Base-by-base conservation (phyloP, 2,113 vertebrate species). In the Neodontobutis hainanensis region DNA sequence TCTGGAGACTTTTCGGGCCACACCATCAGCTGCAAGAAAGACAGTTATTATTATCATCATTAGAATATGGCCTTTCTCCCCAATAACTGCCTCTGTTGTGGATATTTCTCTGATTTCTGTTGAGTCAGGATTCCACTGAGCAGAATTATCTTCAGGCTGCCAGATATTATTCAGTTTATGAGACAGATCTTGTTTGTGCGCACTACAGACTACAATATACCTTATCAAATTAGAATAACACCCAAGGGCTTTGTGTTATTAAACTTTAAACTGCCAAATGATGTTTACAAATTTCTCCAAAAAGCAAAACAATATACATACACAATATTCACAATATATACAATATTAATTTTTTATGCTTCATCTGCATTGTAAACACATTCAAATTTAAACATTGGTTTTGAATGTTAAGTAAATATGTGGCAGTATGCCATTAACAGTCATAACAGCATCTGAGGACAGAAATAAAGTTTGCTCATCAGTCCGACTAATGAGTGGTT, bases 1-100 rank as follows among this genome's bases (percentile, higher is more conserved):
- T 95, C 94, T 0, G 95, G 95, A 58, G 81, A 87, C 7, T 92
- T 92, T 8, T 86, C 87, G 0, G 94, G 95, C 97, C 97, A 98
- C 0, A 96, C 93, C 45, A 96, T 84, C 56, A 99, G 92, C 97
- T 94, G 82, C 34, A 15, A 73, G n/a, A 65, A 19, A 66, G 9
- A 47, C 2, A 42, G 43, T 59, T 11, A 47, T 16, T 43, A 16
- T 40, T 14, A 46, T 14, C 42, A 55, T 40, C 36, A 48, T 8
- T 45, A 15, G n/a, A 55, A 61, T 50, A 27, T 40, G 38, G 38
- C 38, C 38, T 61, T 7, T 52, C 19, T 53, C 15, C 44, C 47
- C 15, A n/a, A 47, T 16, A 65, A 64, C 35, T 1, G 19, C 19
- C 34, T 58, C 36, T 27, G 32, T 53, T 49, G 34, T 42, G 35